These are phyloP conservation scores for Pinctada fucata DNA, from an alignment of 2,888 invertebrate genomes.

Conservation along the genomic window DNA sequence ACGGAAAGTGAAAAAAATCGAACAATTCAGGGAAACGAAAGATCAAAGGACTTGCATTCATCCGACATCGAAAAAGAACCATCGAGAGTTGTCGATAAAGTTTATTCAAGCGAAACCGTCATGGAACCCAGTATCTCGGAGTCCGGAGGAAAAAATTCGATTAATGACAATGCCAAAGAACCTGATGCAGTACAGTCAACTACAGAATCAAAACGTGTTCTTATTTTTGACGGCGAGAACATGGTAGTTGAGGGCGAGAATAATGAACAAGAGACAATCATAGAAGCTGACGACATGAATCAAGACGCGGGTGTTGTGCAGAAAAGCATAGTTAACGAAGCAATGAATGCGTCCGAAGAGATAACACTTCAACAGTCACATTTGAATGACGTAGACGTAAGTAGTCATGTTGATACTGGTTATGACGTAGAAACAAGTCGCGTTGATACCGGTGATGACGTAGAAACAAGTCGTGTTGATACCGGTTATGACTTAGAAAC, in stretches of 20 bases:
- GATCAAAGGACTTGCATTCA: background rate
- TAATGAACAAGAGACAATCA: background rate
- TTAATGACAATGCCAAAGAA: background rate
- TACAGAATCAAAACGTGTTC: background rate
- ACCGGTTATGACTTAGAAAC: too few relatives aligned
- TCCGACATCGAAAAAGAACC: background rate
- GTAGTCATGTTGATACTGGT: too few relatives aligned
- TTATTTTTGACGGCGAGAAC: conserved; percentile 5
- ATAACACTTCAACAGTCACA: background rate
- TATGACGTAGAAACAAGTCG: too few relatives aligned
- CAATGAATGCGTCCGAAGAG: background rate
- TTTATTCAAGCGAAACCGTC: background rate
- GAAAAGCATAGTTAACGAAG: background rate
- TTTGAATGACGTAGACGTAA: background rate
- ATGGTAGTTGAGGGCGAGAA: background rate
- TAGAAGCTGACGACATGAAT: background rate
- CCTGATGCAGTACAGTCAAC: background rate
- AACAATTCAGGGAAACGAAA: background rate
- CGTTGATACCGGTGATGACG: too few relatives aligned
- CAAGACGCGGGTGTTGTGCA: background rate
- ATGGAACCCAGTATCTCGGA: background rate
- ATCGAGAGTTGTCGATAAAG: background rate
- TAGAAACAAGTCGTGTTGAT: too few relatives aligned
- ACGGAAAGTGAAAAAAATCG: too few relatives aligned
- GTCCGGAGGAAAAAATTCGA: background rate